A percentile compares a stretch with the other conserved stretches of the same genome.
These are phyloP conservation scores for Gymnocephalus cernua DNA, from an alignment of 2,113 vertebrate genomes.

Conservation along the genomic window DNA sequence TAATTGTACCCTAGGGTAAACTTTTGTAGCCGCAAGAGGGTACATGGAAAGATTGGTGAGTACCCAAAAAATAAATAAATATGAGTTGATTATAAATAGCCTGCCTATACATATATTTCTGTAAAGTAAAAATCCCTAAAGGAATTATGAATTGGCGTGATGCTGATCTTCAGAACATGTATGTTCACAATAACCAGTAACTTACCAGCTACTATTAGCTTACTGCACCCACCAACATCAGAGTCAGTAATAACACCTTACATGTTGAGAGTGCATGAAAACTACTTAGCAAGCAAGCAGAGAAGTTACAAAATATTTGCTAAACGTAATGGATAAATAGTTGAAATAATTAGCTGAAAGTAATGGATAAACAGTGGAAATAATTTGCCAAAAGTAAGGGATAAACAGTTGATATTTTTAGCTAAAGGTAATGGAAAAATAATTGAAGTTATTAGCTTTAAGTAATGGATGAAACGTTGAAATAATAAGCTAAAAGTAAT, in stretches of 20 bases:
- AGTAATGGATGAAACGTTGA: too few relatives aligned
- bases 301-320: not conserved
- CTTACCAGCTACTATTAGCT: not conserved
- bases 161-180: not conserved
- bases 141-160: not conserved
- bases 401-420: not conserved
- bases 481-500: too few relatives aligned
- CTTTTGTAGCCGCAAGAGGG: not conserved
- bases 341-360: not conserved
- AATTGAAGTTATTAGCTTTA: not conserved
- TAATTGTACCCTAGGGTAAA: not conserved
- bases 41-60: not conserved
- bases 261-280: not conserved
- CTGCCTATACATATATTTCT: not conserved
- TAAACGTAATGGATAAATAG: not conserved
- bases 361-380: not conserved
- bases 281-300: not conserved
- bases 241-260: not conserved
- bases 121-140: not conserved
- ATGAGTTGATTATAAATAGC: not conserved
- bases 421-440: not conserved
- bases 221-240: not conserved
- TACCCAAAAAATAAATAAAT: not conserved
- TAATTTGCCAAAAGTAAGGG: not conserved
- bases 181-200: not conserved